These are phyloP conservation scores for Tortrix viridana DNA, from an alignment of 2,888 invertebrate genomes.

Conservation along the genomic window DNA sequence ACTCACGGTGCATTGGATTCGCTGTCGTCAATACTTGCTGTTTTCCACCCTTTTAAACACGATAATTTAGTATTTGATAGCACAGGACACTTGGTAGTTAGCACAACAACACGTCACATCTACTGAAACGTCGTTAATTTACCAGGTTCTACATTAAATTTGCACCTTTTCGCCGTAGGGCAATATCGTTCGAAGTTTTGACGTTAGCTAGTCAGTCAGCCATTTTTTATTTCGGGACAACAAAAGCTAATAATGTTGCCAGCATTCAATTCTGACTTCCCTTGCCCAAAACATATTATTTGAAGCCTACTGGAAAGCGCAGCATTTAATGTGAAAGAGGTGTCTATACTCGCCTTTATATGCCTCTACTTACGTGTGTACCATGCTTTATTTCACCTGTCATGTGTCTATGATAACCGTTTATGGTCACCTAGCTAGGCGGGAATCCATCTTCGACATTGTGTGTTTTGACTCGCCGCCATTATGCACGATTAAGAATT, in stretches of 20 bases:
- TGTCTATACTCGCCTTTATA: too few species aligned
- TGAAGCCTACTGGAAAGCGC: too few species aligned
- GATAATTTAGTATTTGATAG: conserved; percentile 32
- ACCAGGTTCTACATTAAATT: conserved; percentile 54
- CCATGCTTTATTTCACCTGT: too few species aligned
- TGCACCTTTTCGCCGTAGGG: conserved; percentile 68
- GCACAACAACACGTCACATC: conserved; percentile 58
- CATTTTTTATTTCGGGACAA: conserved; percentile 76
- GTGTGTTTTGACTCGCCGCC: too few species aligned
- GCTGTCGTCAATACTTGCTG: conserved; percentile 32
- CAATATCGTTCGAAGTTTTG: conserved; percentile 69
- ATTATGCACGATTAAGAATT: too few species aligned
- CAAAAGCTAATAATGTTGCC: conserved; percentile 67
- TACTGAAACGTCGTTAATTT: conserved; percentile 49
- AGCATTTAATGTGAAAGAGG: too few species aligned
- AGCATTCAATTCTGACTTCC: conserved; percentile 38
- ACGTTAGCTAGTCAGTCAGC: conserved; percentile 70
- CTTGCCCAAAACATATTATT: not conserved
- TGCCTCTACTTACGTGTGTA: too few species aligned
- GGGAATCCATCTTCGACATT: too few species aligned
- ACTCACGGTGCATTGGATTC: conserved; percentile 36
- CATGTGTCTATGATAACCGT: too few species aligned
- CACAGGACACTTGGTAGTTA: conserved; percentile 47
- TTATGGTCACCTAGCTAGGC: too few species aligned
- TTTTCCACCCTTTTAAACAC: conserved; percentile 30